Conservation (phyloP, 2,888 invertebrate genomes). For the Alentia gelatinosa region DNA sequence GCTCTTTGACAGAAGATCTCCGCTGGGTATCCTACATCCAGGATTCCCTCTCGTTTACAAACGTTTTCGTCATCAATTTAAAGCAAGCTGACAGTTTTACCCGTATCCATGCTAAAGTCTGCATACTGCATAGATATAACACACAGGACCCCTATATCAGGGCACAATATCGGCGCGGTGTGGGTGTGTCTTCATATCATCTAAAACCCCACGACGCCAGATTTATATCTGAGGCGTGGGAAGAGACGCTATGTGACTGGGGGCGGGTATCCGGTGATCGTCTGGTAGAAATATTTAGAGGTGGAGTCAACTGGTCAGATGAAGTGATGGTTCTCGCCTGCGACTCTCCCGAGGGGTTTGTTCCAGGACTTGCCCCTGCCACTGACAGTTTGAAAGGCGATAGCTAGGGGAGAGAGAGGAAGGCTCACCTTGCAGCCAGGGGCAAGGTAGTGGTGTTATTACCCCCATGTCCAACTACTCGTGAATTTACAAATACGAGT, state of each 20-base stretch:
- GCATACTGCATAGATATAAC: too few species aligned
- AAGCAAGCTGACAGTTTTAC: not conserved
- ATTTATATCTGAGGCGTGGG: slow-evolving; percentile 10
- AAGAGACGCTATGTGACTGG: not conserved
- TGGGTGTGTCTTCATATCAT: slow-evolving; percentile 30
- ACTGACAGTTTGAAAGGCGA: not conserved
- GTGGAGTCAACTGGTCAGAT: slow-evolving; percentile 6
- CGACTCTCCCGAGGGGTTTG: not conserved
- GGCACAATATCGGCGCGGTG: not conserved
- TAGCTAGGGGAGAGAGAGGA: too few species aligned
- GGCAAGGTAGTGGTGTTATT: not conserved
- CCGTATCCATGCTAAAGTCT: too few species aligned
- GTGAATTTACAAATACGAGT: not conserved
- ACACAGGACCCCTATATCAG: not conserved
- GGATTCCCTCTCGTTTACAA: not conserved
- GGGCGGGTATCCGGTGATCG: not conserved
- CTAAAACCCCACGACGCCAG: not conserved
- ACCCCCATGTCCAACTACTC: not conserved
- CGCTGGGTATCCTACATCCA: too few species aligned
- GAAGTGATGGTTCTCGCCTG: not conserved
- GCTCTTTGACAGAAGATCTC: too few species aligned
- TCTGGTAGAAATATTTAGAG: slow-evolving; percentile 18
- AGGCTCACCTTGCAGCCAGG: not conserved
- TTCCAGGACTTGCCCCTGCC: not conserved
- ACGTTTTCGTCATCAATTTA: too few species aligned